Base-by-base conservation (phyloP, 2,797 vertebrate genomes). In the Acanthurus lineatus region DNA sequence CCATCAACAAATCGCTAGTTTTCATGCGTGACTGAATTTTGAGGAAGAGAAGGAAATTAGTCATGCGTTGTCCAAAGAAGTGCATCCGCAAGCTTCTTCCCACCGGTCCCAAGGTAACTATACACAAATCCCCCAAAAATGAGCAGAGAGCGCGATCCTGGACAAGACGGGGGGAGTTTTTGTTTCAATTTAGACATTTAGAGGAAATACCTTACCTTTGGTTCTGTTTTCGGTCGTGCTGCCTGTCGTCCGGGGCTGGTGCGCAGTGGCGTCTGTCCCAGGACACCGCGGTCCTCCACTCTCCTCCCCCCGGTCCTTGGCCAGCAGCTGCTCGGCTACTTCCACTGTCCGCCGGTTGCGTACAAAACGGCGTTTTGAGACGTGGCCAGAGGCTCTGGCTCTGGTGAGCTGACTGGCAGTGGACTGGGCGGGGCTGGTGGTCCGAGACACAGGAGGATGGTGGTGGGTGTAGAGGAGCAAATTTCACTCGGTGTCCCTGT, bases 361-460 rank as follows among this genome's bases (percentile, higher is more conserved):
- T 20, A 60, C 54, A 56, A 49, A 56, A 59, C 47, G 57, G 15
- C 42, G 75, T 63, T 52, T 56, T 78, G 77, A 89, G 86, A 93
- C 91, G 89, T 93, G 91, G 89, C 88, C 88, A 76, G 76, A 1
- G 71, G 68, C 69, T 48, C 22, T 4, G 71, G 68, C 69, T 48
- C 22, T 4, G 56, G 66, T 1, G 69, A 40, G 60, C 64, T 32
- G 59, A 28, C 47, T 66, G 77, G 20, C 69, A 72, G 67, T 16
- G 40, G 51, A 59, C 61, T 73, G 90, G 86, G 74, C 65, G 84
- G 69, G 79, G 68, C 60, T 69, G 76, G 28, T 68, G 75, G 45
- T 45, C 49, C 6, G 1, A 49, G 6, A 44, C 1, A n/a, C 4
- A 20, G 45, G 22, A 4, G 44, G 40, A 17, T 9, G 11, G 25